Evolutionary conservation across 2,797 vertebrate species (phyloP).

Genomic region (Florisuga fusca): DNA sequence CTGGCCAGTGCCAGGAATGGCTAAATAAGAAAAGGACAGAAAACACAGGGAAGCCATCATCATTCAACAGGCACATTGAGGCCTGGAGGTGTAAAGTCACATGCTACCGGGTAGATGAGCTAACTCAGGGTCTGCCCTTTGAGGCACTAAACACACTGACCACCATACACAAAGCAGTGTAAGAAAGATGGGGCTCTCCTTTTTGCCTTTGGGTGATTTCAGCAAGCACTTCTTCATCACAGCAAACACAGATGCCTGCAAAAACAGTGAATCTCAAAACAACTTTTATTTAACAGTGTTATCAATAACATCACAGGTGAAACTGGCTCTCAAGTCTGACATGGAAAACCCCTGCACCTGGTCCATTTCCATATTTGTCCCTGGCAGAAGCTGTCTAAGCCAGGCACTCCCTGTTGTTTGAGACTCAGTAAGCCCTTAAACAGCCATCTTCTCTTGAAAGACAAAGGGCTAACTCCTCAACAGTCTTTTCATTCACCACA

Average conservation of each 20-base stretch:
- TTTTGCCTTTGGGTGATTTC: background rate
- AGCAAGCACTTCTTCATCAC: background rate
- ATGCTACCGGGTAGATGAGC: background rate
- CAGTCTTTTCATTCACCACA: background rate
- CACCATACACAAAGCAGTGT: fast-evolving
- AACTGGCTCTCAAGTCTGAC: background rate
- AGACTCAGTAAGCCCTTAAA: background rate
- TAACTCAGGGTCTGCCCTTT: background rate
- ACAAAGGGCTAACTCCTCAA: background rate
- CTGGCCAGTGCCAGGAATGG: background rate
- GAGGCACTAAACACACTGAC: background rate
- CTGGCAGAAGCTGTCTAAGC: background rate
- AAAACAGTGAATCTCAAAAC: background rate
- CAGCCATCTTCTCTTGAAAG: background rate
- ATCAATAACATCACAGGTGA: background rate
- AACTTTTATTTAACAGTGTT: background rate
- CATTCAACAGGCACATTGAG: background rate
- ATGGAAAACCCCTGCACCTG: background rate
- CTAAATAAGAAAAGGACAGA: background rate
- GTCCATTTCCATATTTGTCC: background rate
- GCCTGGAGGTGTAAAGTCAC: background rate
- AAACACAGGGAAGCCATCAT: background rate
- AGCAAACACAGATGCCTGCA: background rate
- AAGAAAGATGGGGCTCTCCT: background rate
- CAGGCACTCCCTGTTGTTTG: background rate